phyloP scores from a whole-genome alignment of 2,888 invertebrate species.

The Harpagoxenus sublaevis region DNA sequence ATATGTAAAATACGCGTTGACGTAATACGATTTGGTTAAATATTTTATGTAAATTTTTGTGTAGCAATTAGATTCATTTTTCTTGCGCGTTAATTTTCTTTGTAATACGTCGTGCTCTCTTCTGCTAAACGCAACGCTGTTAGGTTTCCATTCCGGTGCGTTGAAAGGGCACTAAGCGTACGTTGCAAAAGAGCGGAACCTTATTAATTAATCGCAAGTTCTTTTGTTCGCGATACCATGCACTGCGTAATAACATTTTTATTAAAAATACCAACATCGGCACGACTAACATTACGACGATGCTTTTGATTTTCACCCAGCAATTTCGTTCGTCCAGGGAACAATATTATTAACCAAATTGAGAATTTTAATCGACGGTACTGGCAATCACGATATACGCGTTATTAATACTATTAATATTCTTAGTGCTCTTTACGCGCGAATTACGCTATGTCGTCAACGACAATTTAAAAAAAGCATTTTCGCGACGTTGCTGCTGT shows the following conservation, averaged over 20 bases:
- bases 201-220: constrained; percentile 37
- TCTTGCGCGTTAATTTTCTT: neutral
- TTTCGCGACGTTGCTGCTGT: neutral
- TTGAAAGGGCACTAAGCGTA: constrained; percentile 4
- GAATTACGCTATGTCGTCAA: neutral
- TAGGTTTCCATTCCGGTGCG: neutral
- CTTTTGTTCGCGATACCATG: neutral
- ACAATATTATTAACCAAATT: too few relatives aligned
- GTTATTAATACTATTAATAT: constrained; percentile 40
- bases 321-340: neutral
- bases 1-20: neutral
- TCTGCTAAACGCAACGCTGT: neutral
- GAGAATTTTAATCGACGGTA: too few relatives aligned
- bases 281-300: neutral
- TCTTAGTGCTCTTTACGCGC: neutral
- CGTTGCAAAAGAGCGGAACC: constrained; percentile 24
- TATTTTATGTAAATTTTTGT: neutral
- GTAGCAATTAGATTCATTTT: neutral
- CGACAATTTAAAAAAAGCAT: neutral
- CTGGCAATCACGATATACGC: too few relatives aligned
- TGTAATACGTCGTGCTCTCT: neutral
- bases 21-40: neutral
- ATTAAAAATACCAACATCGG: constrained; percentile 41
- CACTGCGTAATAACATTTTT: constrained; percentile 38
- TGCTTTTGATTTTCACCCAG: constrained; percentile 35